Percentiles rank a stretch among this genome's conserved stretches.
These are phyloP conservation scores for Neostethus bicornis DNA, from an alignment of 2,797 vertebrate species.

Conservation along the genomic window DNA sequence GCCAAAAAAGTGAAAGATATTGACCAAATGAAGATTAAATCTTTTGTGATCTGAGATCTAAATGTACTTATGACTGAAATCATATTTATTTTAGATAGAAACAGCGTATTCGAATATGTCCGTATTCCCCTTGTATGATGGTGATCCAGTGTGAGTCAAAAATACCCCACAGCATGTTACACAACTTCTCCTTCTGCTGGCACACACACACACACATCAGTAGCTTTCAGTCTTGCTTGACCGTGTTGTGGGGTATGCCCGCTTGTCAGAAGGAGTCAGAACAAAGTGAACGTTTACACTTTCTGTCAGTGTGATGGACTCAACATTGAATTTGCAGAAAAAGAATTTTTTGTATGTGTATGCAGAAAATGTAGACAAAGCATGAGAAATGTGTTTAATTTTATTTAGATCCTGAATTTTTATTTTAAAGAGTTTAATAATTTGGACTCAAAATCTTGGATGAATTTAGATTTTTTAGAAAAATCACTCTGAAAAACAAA, in stretches of 20 bases:
- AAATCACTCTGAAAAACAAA: too few relatives aligned
- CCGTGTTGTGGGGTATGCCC: slow-evolving; percentile 41
- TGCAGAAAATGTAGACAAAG: neutral
- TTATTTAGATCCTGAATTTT: too few relatives aligned
- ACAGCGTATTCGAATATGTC: neutral
- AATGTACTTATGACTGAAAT: too few relatives aligned
- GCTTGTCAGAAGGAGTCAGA: slow-evolving; percentile 34
- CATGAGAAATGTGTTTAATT: too few relatives aligned
- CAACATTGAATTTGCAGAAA: neutral
- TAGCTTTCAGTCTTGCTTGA: neutral
- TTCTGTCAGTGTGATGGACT: slow-evolving; percentile 7
- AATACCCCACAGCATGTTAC: slow-evolving; percentile 22
- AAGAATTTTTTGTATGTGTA: neutral
- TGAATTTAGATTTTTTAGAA: too few relatives aligned
- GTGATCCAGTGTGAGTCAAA: slow-evolving; percentile 52
- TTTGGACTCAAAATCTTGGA: too few relatives aligned
- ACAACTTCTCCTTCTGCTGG: neutral
- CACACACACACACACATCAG: neutral
- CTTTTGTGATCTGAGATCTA: too few relatives aligned
- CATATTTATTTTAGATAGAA: too few relatives aligned
- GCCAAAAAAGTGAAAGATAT: too few relatives aligned
- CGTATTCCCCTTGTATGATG: slow-evolving; percentile 1
- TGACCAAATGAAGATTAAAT: too few relatives aligned
- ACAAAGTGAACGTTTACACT: slow-evolving; percentile 14
- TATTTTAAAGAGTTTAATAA: too few relatives aligned